phyloP scores from a whole-genome alignment of 2,888 invertebrate genomes.

The Epirrita christyi region DNA sequence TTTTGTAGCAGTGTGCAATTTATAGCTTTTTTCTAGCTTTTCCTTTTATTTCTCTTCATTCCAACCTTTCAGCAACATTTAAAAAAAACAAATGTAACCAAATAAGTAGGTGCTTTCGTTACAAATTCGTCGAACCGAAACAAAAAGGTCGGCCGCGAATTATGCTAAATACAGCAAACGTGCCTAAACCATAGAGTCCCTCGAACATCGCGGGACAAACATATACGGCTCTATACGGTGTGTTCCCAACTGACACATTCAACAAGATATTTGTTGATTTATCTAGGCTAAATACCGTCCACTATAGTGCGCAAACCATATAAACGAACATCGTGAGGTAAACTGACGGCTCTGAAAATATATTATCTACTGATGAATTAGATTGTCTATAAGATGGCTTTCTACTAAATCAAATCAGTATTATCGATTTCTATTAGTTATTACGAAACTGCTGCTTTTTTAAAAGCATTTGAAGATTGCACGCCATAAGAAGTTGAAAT shows the following conservation, averaged over 20 bases:
- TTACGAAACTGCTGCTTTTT: neutral
- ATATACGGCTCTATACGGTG: neutral
- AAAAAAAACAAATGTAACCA: slow-evolving; percentile 2
- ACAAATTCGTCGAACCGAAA: slow-evolving; percentile 24
- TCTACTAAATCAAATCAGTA: too few relatives aligned
- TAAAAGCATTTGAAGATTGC: neutral
- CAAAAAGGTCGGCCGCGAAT: slow-evolving; percentile 29
- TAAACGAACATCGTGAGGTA: too few relatives aligned
- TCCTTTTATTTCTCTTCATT: slow-evolving; percentile 9
- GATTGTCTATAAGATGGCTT: too few relatives aligned
- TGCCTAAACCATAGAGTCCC: slow-evolving; percentile 17
- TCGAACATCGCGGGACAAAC: slow-evolving; percentile 11
- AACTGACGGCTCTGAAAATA: too few relatives aligned
- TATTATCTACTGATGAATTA: too few relatives aligned
- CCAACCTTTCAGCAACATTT: slow-evolving; percentile 17
- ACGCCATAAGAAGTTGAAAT: neutral
- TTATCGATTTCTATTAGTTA: too few relatives aligned
- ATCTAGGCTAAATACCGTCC: too few relatives aligned
- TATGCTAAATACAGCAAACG: slow-evolving; percentile 30
- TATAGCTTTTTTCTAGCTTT: slow-evolving; percentile 4
- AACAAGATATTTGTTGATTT: too few relatives aligned
- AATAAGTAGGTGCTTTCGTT: slow-evolving; percentile 30
- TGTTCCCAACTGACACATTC: neutral
- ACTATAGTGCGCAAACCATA: too few relatives aligned
- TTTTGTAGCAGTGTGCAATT: neutral